Base-by-base conservation (phyloP, 2,888 invertebrate species). In the Thecocarcelia acutangulata region DNA sequence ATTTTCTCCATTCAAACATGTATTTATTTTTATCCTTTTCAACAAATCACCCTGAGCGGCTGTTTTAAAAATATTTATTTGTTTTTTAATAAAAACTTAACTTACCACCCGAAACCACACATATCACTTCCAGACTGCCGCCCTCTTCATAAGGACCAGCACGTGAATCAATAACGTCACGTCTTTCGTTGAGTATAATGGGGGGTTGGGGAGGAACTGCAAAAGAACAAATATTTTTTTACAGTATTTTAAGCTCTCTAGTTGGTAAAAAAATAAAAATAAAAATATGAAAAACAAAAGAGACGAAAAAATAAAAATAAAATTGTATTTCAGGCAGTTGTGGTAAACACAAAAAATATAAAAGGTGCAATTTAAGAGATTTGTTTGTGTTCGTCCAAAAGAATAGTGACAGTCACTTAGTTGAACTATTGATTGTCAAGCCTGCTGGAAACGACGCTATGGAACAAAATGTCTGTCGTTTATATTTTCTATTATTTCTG, bases 81-180 rank as follows among this genome's bases (percentile, higher is more conserved):
- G 2, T 2, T 50, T 48, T 28, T 40, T 12, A 3, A 11, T 19
- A 56, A 37, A 52, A 50, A 21, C 13, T 3, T 58, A 73, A 90
- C 93, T 93, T 91, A 95, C 95, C 95, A 89, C 95, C 95, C 77
- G 92, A 92, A 82, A 95, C 95, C 85, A 94, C 92, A 88, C 95
- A 95, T 80, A 93, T 94, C 76, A 95, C 92, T 87, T 93, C 93
- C 91, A 95, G 92, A 85, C 93, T 93, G 59, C 93, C 93, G 46
- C 94, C 94, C 90, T 95, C 95, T 86, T 93, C 93, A 87, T 94
- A 95, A 24, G 95, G 94, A 59, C 95, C 95, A 46, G 94, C 94
- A 17, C 93, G 90, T 8, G 92, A 91, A 84, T 90, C 89, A 81
- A 92, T 91, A 40, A 94, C 92, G 86, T 93, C 92, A 42, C 94